These are phyloP conservation scores for Planococcus citri DNA, from an alignment of 1,140 invertebrate species.

Conservation along the genomic window DNA sequence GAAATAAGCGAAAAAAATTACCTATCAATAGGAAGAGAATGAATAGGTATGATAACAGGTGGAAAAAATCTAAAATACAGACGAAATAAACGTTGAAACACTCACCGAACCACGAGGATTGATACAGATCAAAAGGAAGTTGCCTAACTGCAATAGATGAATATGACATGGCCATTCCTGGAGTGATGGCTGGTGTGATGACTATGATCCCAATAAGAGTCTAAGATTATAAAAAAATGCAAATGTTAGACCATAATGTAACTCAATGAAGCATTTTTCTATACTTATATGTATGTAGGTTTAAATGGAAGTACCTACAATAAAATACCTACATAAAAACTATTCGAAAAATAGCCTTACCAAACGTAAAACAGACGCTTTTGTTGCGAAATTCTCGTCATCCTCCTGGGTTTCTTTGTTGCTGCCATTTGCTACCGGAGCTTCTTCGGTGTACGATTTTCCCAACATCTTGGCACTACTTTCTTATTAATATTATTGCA, in stretches of 20 bases:
- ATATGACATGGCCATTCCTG: constrained; percentile 40
- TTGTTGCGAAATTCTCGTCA: not conserved
- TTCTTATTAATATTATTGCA: no score
- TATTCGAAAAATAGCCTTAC: not conserved
- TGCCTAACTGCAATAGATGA: constrained; percentile 39
- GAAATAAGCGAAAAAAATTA: no score
- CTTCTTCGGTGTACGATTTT: not conserved
- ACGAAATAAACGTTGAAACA: constrained; percentile 1
- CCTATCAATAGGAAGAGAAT: no score
- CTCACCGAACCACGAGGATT: constrained; percentile 43
- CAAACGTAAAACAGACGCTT: not conserved
- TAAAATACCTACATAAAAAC: not conserved
- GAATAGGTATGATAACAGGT: no score
- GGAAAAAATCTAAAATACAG: no score
- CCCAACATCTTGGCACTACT: not conserved
- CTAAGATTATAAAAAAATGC: not conserved
- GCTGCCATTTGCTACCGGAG: not conserved
- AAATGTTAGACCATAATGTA: not conserved
- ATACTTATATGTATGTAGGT: not conserved
- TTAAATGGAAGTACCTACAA: not conserved
- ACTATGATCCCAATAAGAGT: constrained; percentile 31
- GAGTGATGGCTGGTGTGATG: constrained; percentile 37
- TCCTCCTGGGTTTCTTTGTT: not conserved
- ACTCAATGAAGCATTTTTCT: not conserved
- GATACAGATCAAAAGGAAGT: constrained; percentile 31